These are phyloP conservation scores for Schlechtendalia chinensis DNA, from an alignment of 1,140 invertebrate genomes.

Conservation along the genomic window DNA sequence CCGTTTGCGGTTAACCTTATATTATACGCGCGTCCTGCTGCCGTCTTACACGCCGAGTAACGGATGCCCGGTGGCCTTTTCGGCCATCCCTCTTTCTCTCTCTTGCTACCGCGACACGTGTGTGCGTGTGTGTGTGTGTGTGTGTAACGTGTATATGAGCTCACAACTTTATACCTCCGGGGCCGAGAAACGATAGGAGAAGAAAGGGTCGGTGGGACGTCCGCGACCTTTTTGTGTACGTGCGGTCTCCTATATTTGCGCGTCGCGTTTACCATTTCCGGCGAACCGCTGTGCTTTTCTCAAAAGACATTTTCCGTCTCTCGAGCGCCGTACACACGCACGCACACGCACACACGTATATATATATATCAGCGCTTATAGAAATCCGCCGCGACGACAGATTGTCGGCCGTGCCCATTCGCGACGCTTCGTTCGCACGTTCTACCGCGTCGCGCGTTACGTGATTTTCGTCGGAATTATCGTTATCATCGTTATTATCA, in stretches of 20 bases:
- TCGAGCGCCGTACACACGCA: neutral
- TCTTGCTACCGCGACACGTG: no score
- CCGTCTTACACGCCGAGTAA: conserved; percentile 2
- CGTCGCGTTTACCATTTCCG: conserved; percentile 36
- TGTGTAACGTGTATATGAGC: neutral
- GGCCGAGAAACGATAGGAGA: neutral
- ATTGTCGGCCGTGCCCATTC: no score
- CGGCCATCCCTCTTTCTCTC: neutral
- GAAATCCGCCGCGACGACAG: neutral
- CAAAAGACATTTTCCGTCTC: conserved; percentile 33
- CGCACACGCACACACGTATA: no score
- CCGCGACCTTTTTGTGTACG: conserved; percentile 41
- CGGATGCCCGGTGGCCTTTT: conserved; percentile 48
- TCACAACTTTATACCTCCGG: conserved; percentile 46
- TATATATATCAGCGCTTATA: no score
- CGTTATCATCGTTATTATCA: no score
- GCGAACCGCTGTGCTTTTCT: conserved; percentile 17
- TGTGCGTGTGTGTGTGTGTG: no score
- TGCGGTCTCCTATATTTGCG: conserved; percentile 23
- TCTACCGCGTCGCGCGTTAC: neutral
- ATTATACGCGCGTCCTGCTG: neutral
- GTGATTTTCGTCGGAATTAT: conserved; percentile 12
- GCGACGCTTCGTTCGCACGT: neutral
- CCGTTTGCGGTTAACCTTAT: conserved; percentile 48
- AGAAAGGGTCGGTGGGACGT: conserved; percentile 16